A percentile compares a stretch with the other conserved stretches of the same genome.
Evolutionary conservation across 2,797 vertebrate species (phyloP).

Genomic region (Smutsia temminckii): DNA sequence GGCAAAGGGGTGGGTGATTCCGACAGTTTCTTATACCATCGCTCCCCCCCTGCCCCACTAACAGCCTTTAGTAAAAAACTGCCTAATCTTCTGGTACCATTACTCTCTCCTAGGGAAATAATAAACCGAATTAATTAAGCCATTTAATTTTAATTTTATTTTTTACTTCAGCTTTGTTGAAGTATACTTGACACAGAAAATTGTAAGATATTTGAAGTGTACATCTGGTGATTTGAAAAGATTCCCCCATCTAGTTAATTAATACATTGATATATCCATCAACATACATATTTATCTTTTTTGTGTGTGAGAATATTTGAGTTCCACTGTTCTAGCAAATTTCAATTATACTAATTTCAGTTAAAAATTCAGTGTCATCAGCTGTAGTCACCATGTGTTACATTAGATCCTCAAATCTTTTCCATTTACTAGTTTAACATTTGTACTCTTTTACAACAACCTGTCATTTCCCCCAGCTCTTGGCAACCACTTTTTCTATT

Average conservation of each 20-base stretch:
- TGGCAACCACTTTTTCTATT: background rate
- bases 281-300: background rate
- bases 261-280: background rate
- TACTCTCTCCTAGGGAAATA: background rate
- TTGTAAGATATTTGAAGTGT: background rate
- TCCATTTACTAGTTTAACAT: background rate
- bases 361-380: background rate
- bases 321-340: background rate
- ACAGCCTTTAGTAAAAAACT: background rate
- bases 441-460: background rate
- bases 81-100: background rate
- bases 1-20: background rate
- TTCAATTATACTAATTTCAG: background rate
- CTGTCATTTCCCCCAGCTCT: background rate
- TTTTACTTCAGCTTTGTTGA: background rate
- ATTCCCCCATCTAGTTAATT: background rate
- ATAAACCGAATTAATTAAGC: slow-evolving; percentile 12
- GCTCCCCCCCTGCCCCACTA: background rate
- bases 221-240: background rate
- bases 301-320: background rate
- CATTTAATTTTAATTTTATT: background rate
- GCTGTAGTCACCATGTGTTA: background rate
- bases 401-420: background rate
- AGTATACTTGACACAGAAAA: background rate
- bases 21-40: background rate